phyloP scores from a whole-genome alignment of 2,888 invertebrate genomes.

The Hyposoter dolosus region DNA sequence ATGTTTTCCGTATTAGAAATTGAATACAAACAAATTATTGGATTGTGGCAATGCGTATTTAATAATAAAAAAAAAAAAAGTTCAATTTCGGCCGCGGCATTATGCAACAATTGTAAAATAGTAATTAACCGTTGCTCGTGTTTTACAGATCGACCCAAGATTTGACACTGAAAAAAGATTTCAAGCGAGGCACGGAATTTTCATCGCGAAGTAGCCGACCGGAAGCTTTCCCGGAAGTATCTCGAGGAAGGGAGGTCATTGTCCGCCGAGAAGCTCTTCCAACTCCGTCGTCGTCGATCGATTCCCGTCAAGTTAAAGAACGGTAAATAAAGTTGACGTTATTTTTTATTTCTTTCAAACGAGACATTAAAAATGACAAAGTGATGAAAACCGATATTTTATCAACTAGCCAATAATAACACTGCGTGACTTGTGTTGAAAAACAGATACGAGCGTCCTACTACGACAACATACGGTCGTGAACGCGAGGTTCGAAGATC shows the following conservation, averaged over 20 bases:
- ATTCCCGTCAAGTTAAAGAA: slow-evolving; percentile 83
- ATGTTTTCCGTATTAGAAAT: not conserved
- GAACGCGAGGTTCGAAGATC: slow-evolving; percentile 83
- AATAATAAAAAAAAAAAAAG: not conserved
- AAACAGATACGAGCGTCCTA: slow-evolving; percentile 81
- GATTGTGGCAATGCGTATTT: not conserved
- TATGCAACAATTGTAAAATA: not conserved
- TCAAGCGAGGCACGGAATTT: slow-evolving; percentile 81
- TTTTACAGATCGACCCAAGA: slow-evolving; percentile 79
- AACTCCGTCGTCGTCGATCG: slow-evolving; percentile 79
- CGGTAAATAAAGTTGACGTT: slow-evolving; percentile 74
- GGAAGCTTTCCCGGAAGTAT: slow-evolving; percentile 80
- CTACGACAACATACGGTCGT: slow-evolving; percentile 78
- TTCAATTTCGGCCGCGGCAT: not conserved
- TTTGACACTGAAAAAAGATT: slow-evolving; percentile 81
- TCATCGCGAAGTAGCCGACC: slow-evolving; percentile 81
- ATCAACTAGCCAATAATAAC: not conserved
- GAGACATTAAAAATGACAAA: not conserved
- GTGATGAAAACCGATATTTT: not conserved
- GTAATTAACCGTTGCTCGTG: not conserved
- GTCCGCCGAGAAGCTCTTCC: slow-evolving; percentile 81
- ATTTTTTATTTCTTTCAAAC: too few species aligned
- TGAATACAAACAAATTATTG: not conserved
- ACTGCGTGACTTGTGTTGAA: not conserved
- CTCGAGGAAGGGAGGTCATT: slow-evolving; percentile 82